A percentile compares a stretch with the other conserved stretches of the same genome.
Evolutionary conservation across 1,140 invertebrate species (phyloP).

Genomic region (Neodiprion lecontei): DNA sequence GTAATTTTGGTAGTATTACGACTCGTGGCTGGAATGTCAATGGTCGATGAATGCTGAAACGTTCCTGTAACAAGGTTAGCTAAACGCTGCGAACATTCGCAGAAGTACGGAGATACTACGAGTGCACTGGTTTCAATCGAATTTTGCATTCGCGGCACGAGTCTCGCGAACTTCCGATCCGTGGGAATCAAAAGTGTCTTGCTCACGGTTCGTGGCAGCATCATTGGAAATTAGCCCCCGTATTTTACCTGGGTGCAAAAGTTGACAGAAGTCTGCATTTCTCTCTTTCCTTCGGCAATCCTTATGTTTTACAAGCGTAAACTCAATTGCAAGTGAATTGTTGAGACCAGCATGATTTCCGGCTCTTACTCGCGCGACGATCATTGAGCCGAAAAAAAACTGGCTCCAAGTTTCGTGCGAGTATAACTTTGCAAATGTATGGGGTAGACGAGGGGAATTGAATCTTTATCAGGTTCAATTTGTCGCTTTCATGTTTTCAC

Average conservation of each 20-base stretch:
- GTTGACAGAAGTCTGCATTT: too few species aligned
- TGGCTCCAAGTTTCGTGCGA: too few species aligned
- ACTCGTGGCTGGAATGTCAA: background rate
- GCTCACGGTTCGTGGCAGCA: background rate
- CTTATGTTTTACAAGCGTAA: too few species aligned
- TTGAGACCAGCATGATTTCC: too few species aligned
- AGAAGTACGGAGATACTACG: background rate
- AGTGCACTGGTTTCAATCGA: background rate
- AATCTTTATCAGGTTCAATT: background rate
- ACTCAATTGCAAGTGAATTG: too few species aligned
- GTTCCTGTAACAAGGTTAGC: background rate
- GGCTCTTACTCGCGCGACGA: too few species aligned
- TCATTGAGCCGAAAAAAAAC: too few species aligned
- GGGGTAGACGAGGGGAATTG: background rate
- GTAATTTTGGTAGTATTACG: background rate
- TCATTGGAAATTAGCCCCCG: background rate
- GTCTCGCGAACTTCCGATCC: background rate
- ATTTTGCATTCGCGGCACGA: background rate
- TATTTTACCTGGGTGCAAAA: too few species aligned
- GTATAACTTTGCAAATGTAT: background rate
- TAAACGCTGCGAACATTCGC: slow-evolving; percentile 1
- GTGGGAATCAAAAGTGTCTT: background rate
- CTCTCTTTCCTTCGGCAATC: too few species aligned
- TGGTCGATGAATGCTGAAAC: background rate
- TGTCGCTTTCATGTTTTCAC: background rate